Base-by-base conservation (phyloP, 2,888 invertebrate genomes). In the Melinopterus prodromus region DNA sequence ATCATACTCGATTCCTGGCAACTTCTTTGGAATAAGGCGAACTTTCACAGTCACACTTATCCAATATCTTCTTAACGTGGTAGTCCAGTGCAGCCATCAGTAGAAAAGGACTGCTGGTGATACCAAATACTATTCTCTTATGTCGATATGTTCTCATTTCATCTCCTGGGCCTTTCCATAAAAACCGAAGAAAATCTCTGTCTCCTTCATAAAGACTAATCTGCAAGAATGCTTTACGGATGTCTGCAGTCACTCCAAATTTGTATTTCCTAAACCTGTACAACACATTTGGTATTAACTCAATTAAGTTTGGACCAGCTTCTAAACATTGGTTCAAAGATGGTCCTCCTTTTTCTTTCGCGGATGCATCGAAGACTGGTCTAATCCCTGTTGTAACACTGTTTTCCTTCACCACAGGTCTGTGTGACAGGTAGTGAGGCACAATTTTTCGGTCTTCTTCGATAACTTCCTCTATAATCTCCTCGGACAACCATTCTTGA, bases 261-360 rank as follows among this genome's bases (percentile, higher is more conserved):
- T 16, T n/a, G 16, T 71, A 2, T 71, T 26, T 9, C 16, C 16
- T 16, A 71, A 71, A 71, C 26, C 16, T 16, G 9, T 71, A 26
- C 12, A 15, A 15, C 71, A 71, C 6, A 9, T 6, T 38, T n/a
- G 12, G 16, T 2, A 16, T 71, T 16, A 26, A 2, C 16, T 16
- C 83, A 36, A 87, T 84, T 6, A 86, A 77, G 1, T 82, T 82
- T 0, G 86, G 84, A 1, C 87, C 87, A 6, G 16, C 26, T 16
- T 14, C 35, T 12, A 77, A n/a, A 38, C 36, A 16, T 5, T 71
- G 36, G 14, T 70, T 77, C 35, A 77, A 70, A 7, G 77, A 77
- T 3, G 36, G 70, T 9, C 16, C 70, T 6, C 35, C 35, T 26
- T 70, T 70, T 9, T 9, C 70, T 70, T 77, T 70, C 35, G 77